These are phyloP conservation scores for Drosophila tristis DNA, from an alignment of 1,140 invertebrate species.

Conservation along the genomic window DNA sequence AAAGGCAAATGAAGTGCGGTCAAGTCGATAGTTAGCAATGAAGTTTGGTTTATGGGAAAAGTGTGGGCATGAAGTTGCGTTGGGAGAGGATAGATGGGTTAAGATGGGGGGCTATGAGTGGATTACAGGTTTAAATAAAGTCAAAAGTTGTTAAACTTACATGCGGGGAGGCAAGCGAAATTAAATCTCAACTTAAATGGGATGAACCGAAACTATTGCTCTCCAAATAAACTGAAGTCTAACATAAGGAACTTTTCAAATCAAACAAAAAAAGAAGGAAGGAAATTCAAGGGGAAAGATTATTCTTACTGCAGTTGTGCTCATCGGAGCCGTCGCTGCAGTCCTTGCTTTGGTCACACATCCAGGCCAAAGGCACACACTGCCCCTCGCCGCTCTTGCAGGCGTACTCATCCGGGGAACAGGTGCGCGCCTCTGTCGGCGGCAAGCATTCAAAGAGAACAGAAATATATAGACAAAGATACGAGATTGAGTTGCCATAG, in stretches of 20 bases:
- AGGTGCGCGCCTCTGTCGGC: conserved; percentile 89
- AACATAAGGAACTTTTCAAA: neutral
- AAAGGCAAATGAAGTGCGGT: conserved; percentile 44
- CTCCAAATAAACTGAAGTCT: conserved; percentile 6
- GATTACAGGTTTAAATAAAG: conserved; percentile 4
- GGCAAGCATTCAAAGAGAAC: conserved; percentile 15
- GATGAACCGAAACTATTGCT: conserved; percentile 5
- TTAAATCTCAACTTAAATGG: neutral
- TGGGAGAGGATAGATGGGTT: neutral
- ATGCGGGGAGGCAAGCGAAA: neutral
- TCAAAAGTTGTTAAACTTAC: conserved; percentile 10
- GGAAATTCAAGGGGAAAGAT: conserved; percentile 15
- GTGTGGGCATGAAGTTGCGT: neutral
- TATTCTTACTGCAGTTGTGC: conserved; percentile 93
- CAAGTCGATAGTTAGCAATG: conserved; percentile 33
- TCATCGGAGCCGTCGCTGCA: conserved; percentile 96
- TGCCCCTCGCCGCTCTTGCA: conserved; percentile 91
- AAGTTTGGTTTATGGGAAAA: neutral
- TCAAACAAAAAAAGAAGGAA: conserved; percentile 25
- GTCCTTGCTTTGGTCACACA: conserved; percentile 94
- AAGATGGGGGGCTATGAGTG: neutral
- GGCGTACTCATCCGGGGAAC: conserved; percentile 93
- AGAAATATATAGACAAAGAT: conserved; percentile 15
- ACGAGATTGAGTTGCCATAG: conserved; percentile 5
- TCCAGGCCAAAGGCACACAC: conserved; percentile 95